Percentiles rank a stretch among this genome's conserved stretches.
Conservation (phyloP, 2,888 invertebrate species). For the Ormyrus labotus region DNA sequence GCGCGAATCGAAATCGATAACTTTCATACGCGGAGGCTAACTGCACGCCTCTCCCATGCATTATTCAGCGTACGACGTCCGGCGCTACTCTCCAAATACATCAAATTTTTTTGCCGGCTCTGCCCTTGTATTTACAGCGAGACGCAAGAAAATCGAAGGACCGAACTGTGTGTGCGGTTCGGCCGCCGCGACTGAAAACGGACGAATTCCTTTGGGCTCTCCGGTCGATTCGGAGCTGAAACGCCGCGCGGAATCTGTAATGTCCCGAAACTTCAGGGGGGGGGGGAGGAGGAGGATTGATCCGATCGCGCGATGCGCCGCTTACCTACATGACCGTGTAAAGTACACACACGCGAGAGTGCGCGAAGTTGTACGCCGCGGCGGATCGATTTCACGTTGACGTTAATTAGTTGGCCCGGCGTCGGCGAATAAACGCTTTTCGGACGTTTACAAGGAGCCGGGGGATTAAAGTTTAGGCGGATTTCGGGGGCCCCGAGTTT, state of each 20-base stretch:
- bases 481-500: not conserved
- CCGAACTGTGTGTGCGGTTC: slow-evolving; percentile 2
- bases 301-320: not conserved
- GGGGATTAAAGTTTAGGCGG: slow-evolving; percentile 20
- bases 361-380: not conserved
- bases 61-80: not conserved
- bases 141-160: slow-evolving; percentile 8
- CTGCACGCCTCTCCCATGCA: not conserved
- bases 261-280: slow-evolving; percentile 3
- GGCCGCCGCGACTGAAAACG: not conserved
- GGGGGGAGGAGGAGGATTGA: not conserved
- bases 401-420: slow-evolving; percentile 43
- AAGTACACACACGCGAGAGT: not conserved
- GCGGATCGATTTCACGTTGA: slow-evolving; percentile 38
- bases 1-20: not conserved
- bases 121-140: not conserved
- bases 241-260: slow-evolving; percentile 32
- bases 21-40: too few species aligned
- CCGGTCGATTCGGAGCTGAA: slow-evolving; percentile 6
- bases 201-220: slow-evolving; percentile 27
- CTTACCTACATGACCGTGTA: not conserved
- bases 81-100: not conserved
- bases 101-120: not conserved
- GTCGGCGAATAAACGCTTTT: slow-evolving; percentile 23
- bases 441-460: slow-evolving; percentile 17